Percentiles rank a stretch among this genome's conserved stretches.
Evolutionary conservation across 2,113 vertebrate species (phyloP).

Genomic region (Gracilinanus agilis): DNA sequence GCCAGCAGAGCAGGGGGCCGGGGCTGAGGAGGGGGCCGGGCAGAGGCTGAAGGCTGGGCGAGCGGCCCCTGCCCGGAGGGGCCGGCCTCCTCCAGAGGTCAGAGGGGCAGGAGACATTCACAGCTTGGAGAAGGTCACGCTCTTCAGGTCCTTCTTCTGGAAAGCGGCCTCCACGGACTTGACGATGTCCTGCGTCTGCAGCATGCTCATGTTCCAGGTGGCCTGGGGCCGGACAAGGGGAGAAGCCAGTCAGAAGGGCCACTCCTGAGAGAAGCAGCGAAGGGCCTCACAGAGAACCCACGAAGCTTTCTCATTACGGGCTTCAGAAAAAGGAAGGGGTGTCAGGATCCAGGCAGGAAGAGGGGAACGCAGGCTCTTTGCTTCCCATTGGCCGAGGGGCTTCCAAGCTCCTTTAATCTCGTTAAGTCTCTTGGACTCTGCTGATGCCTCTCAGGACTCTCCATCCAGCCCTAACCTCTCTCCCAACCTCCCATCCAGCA

Average conservation of each 20-base stretch:
- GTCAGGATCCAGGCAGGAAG: too few relatives aligned
- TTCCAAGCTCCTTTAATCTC: too few relatives aligned
- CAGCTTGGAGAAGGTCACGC: conserved; percentile 88
- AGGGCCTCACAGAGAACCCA: too few relatives aligned
- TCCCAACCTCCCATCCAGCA: too few relatives aligned
- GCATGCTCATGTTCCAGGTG: conserved; percentile 96
- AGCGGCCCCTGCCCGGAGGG: background rate
- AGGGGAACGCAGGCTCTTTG: too few relatives aligned
- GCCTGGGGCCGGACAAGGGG: conserved; percentile 71
- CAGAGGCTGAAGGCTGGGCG: background rate
- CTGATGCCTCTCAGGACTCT: too few relatives aligned
- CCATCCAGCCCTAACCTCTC: too few relatives aligned
- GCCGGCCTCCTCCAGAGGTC: background rate
- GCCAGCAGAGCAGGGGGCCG: conserved; percentile 23
- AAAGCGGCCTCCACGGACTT: conserved; percentile 89
- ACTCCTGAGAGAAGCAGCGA: too few relatives aligned
- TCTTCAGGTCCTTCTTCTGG: conserved; percentile 90
- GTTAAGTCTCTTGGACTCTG: too few relatives aligned
- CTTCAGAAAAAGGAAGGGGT: too few relatives aligned
- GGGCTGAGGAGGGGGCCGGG: conserved; percentile 23
- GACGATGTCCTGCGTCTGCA: conserved; percentile 90
- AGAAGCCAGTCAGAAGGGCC: conserved; percentile 3
- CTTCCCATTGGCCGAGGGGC: background rate
- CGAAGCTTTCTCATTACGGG: too few relatives aligned
- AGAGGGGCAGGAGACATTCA: conserved; percentile 69